Percentiles rank a stretch among this genome's conserved stretches.
These are phyloP conservation scores for Drosophila longiperda DNA, from an alignment of 2,888 invertebrate species.

Conservation along the genomic window DNA sequence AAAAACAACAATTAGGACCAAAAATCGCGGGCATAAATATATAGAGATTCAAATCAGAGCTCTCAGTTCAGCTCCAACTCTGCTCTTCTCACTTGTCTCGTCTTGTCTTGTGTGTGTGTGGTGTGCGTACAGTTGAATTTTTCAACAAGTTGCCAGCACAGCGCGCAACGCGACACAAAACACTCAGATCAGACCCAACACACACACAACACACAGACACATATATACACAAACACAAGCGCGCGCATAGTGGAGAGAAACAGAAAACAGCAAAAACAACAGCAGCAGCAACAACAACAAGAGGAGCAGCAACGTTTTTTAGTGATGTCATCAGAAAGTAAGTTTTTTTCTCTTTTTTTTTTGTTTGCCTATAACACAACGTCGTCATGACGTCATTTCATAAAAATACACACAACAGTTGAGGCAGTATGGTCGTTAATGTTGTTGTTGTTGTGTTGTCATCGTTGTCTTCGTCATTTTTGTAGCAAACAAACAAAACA, in stretches of 20 bases:
- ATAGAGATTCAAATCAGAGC: constrained; percentile 3
- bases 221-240: constrained; percentile 32
- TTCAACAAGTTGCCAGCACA: constrained; percentile 79
- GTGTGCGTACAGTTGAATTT: constrained; percentile 65
- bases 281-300: constrained; percentile 41
- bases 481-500: constrained; percentile 70
- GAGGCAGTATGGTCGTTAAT: constrained; percentile 50
- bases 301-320: constrained; percentile 71
- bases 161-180: constrained; percentile 69
- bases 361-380: constrained; percentile 59
- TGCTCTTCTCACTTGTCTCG: constrained; percentile 10
- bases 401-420: constrained; percentile 75
- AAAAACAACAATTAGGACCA: constrained; percentile 34
- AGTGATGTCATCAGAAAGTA: constrained; percentile 81
- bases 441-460: constrained; percentile 46
- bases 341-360: constrained; percentile 56
- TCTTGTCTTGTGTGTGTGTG: constrained; percentile 26
- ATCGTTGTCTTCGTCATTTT: constrained; percentile 46
- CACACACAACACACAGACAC: constrained; percentile 10
- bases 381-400: constrained; percentile 81
- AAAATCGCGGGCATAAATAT: constrained; percentile 9
- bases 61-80: neutral
- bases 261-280: constrained; percentile 40
- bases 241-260: constrained; percentile 55
- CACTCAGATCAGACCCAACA: neutral